Evolutionary conservation across 2,888 invertebrate species (phyloP).

Genomic region (Mythimna impura): DNA sequence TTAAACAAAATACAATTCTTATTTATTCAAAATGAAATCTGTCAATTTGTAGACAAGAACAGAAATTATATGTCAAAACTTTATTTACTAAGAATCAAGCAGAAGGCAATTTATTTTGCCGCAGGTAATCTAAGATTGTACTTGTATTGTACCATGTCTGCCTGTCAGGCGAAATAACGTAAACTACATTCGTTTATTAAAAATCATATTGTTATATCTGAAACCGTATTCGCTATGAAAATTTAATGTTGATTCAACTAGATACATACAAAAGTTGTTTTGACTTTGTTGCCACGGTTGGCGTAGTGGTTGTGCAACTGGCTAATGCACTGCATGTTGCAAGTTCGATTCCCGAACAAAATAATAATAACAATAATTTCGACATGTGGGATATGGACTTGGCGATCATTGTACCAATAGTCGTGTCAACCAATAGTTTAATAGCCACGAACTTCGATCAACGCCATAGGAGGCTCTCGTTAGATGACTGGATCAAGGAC

Average conservation of each 20-base stretch:
- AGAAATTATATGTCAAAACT: conserved; percentile 31
- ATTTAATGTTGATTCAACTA: neutral
- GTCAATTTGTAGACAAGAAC: neutral
- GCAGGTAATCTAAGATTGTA: neutral
- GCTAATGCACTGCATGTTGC: too few species aligned
- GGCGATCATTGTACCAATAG: too few species aligned
- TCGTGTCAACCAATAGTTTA: too few species aligned
- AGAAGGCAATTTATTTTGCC: conserved; percentile 6
- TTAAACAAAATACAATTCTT: neutral
- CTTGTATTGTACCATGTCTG: neutral
- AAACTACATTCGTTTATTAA: conserved; percentile 2
- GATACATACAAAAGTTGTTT: too few species aligned
- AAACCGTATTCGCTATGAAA: conserved; percentile 9
- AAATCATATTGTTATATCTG: conserved; percentile 2
- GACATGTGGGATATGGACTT: too few species aligned
- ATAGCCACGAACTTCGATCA: too few species aligned
- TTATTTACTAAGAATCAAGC: neutral
- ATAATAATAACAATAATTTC: too few species aligned
- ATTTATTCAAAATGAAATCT: neutral
- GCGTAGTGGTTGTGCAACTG: too few species aligned
- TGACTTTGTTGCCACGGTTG: too few species aligned
- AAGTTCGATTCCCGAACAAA: too few species aligned
- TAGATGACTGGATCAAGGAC: too few species aligned
- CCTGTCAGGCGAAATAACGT: conserved; percentile 4
- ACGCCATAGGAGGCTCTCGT: too few species aligned